phyloP scores from a whole-genome alignment of 64 coral and sea anemone species.

The Acropora yongei region DNA sequence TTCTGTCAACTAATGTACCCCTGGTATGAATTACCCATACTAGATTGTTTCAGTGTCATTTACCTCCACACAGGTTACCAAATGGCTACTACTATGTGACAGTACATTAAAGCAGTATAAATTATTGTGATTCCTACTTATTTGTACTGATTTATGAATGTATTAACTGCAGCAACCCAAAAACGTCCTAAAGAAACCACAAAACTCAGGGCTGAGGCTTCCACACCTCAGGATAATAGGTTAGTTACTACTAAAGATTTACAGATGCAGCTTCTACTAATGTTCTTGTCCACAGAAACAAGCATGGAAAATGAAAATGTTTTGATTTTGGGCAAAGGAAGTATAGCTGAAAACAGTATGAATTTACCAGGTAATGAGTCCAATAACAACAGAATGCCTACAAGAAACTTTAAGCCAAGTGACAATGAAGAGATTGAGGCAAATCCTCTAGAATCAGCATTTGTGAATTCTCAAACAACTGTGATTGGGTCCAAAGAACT shows the following conservation, averaged over 20 bases:
- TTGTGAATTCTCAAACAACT: not conserved
- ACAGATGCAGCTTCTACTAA: not conserved
- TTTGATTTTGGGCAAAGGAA: not conserved
- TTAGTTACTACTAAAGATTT: not conserved
- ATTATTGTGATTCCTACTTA: no score
- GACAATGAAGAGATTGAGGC: not conserved
- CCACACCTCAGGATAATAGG: conserved; percentile 28
- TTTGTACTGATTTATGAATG: not conserved
- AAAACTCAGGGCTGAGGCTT: conserved; percentile 23
- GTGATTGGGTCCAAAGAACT: not conserved
- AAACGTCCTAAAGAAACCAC: not conserved
- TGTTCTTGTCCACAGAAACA: conserved; percentile 17
- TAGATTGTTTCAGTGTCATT: no score
- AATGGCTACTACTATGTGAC: no score
- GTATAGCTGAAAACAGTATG: not conserved
- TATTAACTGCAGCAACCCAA: conserved; percentile 25
- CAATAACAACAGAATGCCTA: not conserved
- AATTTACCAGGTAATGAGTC: not conserved
- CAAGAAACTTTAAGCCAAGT: not conserved
- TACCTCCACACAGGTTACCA: no score
- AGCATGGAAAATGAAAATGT: conserved; percentile 11
- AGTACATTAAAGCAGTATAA: no score
- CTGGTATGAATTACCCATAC: no score
- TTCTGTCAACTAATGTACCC: no score
- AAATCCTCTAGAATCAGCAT: no score